Percentiles rank a stretch among this genome's conserved stretches.
These are phyloP conservation scores for Tarsius wallacei DNA, from an alignment of 2,797 vertebrate genomes.

Conservation along the genomic window DNA sequence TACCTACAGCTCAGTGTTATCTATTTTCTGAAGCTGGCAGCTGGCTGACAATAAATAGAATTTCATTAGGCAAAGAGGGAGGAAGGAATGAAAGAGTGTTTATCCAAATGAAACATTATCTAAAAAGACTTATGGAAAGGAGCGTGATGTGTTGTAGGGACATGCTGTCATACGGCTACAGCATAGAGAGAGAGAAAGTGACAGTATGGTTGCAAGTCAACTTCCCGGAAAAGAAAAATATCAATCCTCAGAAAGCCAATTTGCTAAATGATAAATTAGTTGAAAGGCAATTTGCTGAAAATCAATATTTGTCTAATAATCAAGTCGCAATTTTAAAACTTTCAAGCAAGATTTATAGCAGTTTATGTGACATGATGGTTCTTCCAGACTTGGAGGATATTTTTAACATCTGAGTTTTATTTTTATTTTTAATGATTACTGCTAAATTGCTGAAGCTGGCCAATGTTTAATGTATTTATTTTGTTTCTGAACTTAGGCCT, in stretches of 20 bases:
- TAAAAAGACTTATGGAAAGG: background rate
- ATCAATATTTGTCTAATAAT: conserved; percentile 27
- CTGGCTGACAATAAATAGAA: background rate
- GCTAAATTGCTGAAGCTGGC: background rate
- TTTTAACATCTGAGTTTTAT: conserved; percentile 21
- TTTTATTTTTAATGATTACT: conserved; percentile 43
- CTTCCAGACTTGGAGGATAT: background rate
- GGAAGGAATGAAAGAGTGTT: background rate
- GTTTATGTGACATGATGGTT: conserved; percentile 15
- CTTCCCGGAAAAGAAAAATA: background rate
- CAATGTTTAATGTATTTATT: background rate
- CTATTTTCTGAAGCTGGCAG: background rate
- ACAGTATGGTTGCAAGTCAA: background rate
- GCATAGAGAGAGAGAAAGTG: background rate
- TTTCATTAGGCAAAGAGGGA: background rate
- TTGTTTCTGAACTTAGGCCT: background rate
- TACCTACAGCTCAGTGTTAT: background rate
- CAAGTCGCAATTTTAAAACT: conserved; percentile 15
- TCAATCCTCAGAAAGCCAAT: background rate
- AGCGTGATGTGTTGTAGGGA: background rate
- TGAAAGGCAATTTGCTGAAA: conserved; percentile 16
- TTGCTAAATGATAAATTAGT: conserved; percentile 2
- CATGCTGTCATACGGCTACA: background rate
- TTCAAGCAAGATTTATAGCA: conserved; percentile 3
- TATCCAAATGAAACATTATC: background rate